Evolutionary conservation across 2,888 invertebrate genomes (phyloP).

Genomic region (Odontocolon sp.): DNA sequence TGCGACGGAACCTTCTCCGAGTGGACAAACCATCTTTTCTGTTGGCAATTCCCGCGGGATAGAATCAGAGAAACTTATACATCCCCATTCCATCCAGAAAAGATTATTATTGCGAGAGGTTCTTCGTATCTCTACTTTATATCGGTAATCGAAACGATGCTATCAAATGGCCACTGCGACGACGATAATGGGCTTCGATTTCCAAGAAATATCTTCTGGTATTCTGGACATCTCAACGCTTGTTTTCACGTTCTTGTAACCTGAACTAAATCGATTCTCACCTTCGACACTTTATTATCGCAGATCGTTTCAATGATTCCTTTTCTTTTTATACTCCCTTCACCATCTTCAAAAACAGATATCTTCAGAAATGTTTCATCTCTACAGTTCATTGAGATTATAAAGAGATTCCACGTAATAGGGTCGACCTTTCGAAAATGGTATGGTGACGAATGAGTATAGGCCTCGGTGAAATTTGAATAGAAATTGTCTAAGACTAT

Average conservation of each 20-base stretch:
- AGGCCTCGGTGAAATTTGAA: slow-evolving; percentile 37
- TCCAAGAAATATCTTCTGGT: slow-evolving; percentile 41
- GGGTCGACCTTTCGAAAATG: neutral
- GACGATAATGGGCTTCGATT: slow-evolving; percentile 59
- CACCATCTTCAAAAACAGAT: slow-evolving; percentile 1
- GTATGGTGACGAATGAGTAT: neutral
- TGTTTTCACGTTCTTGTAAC: slow-evolving; percentile 38
- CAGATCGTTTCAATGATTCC: slow-evolving; percentile 15
- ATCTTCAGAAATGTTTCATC: slow-evolving; percentile 22
- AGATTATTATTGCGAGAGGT: slow-evolving; percentile 44
- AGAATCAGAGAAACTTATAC: slow-evolving; percentile 38
- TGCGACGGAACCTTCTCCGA: slow-evolving; percentile 23
- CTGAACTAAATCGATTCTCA: slow-evolving; percentile 57
- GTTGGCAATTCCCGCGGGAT: slow-evolving; percentile 53
- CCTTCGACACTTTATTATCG: slow-evolving; percentile 41
- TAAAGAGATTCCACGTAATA: neutral
- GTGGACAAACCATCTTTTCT: slow-evolving; percentile 38
- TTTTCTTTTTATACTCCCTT: neutral
- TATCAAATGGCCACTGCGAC: slow-evolving; percentile 45
- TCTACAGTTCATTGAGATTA: slow-evolving; percentile 4
- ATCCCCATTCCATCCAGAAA: neutral
- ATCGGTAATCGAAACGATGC: slow-evolving; percentile 58
- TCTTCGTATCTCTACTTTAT: slow-evolving; percentile 27
- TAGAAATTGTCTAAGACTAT: slow-evolving; percentile 20
- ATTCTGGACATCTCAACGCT: slow-evolving; percentile 32